Evolutionary conservation across 2,888 invertebrate genomes (phyloP).

Genomic region (Watsonalla binaria): DNA sequence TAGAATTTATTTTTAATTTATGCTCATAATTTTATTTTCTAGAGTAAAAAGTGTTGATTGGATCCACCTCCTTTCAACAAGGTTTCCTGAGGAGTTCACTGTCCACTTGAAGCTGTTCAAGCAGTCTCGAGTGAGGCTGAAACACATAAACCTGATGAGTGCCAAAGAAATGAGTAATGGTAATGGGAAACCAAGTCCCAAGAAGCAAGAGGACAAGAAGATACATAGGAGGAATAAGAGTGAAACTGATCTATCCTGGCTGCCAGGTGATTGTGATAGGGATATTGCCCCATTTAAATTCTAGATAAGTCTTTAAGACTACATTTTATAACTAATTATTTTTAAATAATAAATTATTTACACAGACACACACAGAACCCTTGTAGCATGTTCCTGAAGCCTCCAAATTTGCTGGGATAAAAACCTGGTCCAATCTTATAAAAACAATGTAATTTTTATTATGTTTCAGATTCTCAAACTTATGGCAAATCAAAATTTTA

Average conservation of each 20-base stretch:
- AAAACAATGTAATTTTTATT: not conserved
- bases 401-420: no score
- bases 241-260: slow-evolving; percentile 85
- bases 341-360: no score
- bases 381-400: no score
- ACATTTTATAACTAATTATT: no score
- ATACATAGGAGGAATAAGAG: slow-evolving; percentile 85
- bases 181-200: slow-evolving; percentile 56
- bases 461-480: slow-evolving; percentile 54
- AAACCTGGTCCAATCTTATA: not conserved
- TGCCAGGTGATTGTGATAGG: slow-evolving; percentile 59
- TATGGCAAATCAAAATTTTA: slow-evolving; percentile 82
- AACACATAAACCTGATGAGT: slow-evolving; percentile 64
- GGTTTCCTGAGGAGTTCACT: slow-evolving; percentile 93
- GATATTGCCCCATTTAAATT: not conserved
- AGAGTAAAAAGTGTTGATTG: slow-evolving; percentile 91
- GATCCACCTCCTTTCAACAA: slow-evolving; percentile 91
- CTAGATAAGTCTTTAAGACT: no score
- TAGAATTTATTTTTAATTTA: no score
- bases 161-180: slow-evolving; percentile 65
- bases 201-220: slow-evolving; percentile 67
- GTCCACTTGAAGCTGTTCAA: slow-evolving; percentile 92
- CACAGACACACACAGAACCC: no score
- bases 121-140: slow-evolving; percentile 81
- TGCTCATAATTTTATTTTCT: slow-evolving; percentile 15